Base-by-base conservation (phyloP, 2,797 vertebrate genomes). In the Spinibarbus caldwelli region DNA sequence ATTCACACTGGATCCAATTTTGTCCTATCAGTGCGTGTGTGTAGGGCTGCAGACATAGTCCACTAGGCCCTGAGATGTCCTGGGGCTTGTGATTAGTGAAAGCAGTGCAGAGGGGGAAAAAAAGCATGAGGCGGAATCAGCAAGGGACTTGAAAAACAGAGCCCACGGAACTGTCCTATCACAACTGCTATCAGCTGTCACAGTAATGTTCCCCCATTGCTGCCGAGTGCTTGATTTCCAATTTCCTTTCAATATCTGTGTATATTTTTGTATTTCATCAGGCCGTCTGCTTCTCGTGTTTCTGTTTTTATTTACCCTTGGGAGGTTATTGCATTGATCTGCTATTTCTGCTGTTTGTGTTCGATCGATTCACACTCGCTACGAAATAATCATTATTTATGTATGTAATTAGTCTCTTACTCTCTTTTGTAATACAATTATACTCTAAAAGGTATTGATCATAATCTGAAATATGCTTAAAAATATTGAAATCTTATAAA, bases 1-100 rank as follows among this genome's bases (percentile, higher is more conserved):
- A 95, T 95, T 95, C 94, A 94, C 93, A 93, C 94, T 93, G 94
- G 93, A 95, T 95, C 95, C 95, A 95, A 95, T 96, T 95, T 94
- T 94, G 92, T 93, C 94, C 94, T 95, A 95, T 95, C 95, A 95
- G 94, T 94, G 90, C 90, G 92, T 94, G 92, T 94, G 94, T 93
- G 93, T 92, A 86, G 87, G 88, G 89, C 92, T 88, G 87, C 94
- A 94, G 93, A 91, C 91, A 93, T 92, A 92, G 94, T 94, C 94
- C 93, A 91, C 91, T 92, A 92, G 92, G 92, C 92, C 93, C 77
- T n/a, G 87, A 93, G 90, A 93, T 92, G 93, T 95, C 94, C 93
- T 87, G 89, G 90, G 93, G 95, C 95, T 91, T 94, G 91, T 91
- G 95, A 95, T 95, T 95, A 94, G 92, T 91, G 91, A 89, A 91